Evolutionary conservation across 2,113 vertebrate genomes (phyloP).

Genomic region (Lepus timidus): DNA sequence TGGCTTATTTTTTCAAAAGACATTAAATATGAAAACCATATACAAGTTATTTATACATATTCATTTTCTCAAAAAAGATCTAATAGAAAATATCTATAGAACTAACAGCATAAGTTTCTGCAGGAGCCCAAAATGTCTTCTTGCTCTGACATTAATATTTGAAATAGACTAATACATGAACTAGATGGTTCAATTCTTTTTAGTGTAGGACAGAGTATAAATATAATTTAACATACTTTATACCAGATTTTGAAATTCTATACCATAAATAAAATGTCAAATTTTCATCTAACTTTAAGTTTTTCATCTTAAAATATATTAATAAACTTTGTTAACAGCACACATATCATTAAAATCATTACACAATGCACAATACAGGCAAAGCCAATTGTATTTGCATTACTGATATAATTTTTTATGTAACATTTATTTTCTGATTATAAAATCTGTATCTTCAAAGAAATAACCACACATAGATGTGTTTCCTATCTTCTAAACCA

Average conservation of each 20-base stretch:
- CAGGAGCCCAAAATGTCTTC: conserved; percentile 41
- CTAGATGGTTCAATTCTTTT: not conserved
- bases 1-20: conserved; percentile 41
- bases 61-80: conserved; percentile 54
- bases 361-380: conserved; percentile 4
- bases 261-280: conserved; percentile 36
- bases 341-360: not conserved
- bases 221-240: conserved; percentile 12
- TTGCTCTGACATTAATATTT: conserved; percentile 36
- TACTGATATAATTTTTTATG: not conserved
- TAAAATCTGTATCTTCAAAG: conserved; percentile 41
- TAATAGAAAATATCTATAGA: conserved; percentile 14
- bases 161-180: not conserved
- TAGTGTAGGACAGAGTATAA: not conserved
- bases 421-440: conserved; percentile 19
- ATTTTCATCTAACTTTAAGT: not conserved
- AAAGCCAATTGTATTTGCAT: not conserved
- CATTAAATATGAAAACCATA: not conserved
- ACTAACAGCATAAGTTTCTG: not conserved
- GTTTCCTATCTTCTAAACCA: conserved; percentile 38
- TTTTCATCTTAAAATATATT: conserved; percentile 21
- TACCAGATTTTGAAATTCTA: conserved; percentile 33
- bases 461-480: not conserved
- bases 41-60: conserved; percentile 21
- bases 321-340: not conserved